These are phyloP conservation scores for Rhagophthalmus giganteus DNA, from an alignment of 2,888 invertebrate species.

Conservation along the genomic window DNA sequence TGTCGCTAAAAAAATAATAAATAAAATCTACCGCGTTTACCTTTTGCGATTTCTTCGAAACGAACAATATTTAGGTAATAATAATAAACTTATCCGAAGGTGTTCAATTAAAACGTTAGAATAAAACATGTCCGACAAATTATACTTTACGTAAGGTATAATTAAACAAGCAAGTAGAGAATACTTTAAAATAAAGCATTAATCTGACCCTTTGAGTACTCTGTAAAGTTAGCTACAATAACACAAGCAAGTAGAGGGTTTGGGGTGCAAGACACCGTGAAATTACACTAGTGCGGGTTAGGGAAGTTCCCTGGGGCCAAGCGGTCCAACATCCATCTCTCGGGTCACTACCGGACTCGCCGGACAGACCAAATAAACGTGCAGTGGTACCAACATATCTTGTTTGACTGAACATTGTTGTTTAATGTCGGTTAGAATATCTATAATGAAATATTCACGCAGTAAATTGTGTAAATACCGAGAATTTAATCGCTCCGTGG, in stretches of 20 bases:
- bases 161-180: constrained; percentile 19
- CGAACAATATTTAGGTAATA: too few relatives aligned
- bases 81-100: too few relatives aligned
- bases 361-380: constrained; percentile 39
- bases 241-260: constrained; percentile 48
- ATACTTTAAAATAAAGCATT: constrained; percentile 38
- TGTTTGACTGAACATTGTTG: constrained; percentile 32
- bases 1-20: too few relatives aligned
- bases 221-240: constrained; percentile 38
- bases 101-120: too few relatives aligned
- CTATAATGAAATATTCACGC: constrained; percentile 31
- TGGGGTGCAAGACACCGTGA: constrained; percentile 63
- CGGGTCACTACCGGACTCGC: constrained; percentile 39
- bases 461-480: constrained; percentile 27
- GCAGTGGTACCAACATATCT: constrained; percentile 30
- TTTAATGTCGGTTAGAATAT: constrained; percentile 29
- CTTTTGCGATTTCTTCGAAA: too few relatives aligned
- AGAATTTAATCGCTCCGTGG: constrained; percentile 23
- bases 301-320: constrained; percentile 45
- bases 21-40: too few relatives aligned
- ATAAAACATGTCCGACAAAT: too few relatives aligned
- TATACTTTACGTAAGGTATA: constrained; percentile 19
- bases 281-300: constrained; percentile 58
- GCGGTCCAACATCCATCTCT: constrained; percentile 46
- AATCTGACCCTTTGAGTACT: constrained; percentile 40